phyloP scores from a whole-genome alignment of 1,140 invertebrate species.

The Melitaea cinxia region DNA sequence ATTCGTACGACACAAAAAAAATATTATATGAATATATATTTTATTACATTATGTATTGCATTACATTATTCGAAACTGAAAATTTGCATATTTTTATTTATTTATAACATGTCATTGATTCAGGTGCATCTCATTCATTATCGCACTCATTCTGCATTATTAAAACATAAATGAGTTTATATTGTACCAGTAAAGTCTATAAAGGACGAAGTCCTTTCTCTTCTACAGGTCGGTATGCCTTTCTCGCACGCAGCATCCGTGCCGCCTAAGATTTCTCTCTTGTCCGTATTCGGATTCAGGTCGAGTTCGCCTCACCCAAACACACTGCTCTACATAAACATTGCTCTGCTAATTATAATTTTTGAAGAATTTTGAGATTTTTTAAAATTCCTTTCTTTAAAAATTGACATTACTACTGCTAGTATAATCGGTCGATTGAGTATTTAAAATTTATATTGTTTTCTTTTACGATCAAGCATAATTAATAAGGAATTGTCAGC shows the following conservation, averaged over 20 bases:
- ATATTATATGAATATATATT: no score
- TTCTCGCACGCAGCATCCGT: conserved; percentile 44
- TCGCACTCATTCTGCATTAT: not conserved
- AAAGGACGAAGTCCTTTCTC: conserved; percentile 69
- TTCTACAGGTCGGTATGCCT: conserved; percentile 32
- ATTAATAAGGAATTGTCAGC: no score
- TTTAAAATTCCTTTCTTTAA: not conserved
- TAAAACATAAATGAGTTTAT: not conserved
- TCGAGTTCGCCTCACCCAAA: conserved; percentile 66
- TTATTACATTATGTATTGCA: no score
- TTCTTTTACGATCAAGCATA: no score
- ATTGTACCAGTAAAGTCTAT: not conserved
- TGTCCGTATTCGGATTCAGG: conserved; percentile 75
- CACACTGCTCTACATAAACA: conserved; percentile 57
- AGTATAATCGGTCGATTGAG: no score
- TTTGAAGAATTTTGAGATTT: not conserved
- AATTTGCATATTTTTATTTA: no score
- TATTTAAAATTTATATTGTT: no score
- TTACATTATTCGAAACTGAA: no score
- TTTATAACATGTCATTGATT: not conserved
- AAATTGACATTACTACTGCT: no score
- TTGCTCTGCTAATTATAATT: conserved; percentile 19
- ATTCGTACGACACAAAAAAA: no score
- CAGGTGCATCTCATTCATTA: not conserved
- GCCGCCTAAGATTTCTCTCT: conserved; percentile 70